phyloP scores from a whole-genome alignment of 2,113 vertebrate genomes.

The Canis aureus region DNA sequence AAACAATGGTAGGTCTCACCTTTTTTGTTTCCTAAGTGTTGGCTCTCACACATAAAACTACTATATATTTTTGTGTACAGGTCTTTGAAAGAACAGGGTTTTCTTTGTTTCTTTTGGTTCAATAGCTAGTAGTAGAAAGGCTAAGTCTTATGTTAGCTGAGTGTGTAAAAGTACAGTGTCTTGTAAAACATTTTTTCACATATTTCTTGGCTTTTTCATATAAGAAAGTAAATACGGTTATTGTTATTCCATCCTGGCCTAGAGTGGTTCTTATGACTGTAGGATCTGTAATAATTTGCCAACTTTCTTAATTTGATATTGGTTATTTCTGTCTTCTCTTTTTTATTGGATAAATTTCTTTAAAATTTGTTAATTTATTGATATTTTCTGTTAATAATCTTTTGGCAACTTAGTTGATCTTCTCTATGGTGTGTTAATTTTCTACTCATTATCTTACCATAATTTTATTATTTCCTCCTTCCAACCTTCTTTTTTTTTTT shows the following conservation, averaged over 20 bases:
- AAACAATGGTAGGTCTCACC: background rate
- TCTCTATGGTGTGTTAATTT: background rate
- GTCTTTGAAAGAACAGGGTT: background rate
- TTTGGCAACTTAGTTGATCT: background rate
- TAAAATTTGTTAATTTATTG: background rate
- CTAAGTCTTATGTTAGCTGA: background rate
- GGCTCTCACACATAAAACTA: background rate
- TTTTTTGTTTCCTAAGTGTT: background rate
- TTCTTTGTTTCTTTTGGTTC: background rate
- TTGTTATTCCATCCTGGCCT: background rate
- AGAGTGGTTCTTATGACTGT: background rate
- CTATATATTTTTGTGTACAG: background rate
- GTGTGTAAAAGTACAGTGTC: background rate
- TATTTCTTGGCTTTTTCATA: conserved; percentile 30
- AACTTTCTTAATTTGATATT: background rate
- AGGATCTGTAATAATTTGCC: background rate
- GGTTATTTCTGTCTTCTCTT: background rate
- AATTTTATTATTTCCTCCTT: background rate
- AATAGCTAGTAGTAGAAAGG: background rate
- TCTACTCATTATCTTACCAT: background rate
- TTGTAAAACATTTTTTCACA: background rate
- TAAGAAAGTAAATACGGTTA: background rate
- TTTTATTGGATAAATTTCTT: background rate
- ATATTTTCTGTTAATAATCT: background rate
- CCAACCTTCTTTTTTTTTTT: background rate